phyloP scores from a whole-genome alignment of 1,140 invertebrate species.

The Macrotrachela quadricornifera region DNA sequence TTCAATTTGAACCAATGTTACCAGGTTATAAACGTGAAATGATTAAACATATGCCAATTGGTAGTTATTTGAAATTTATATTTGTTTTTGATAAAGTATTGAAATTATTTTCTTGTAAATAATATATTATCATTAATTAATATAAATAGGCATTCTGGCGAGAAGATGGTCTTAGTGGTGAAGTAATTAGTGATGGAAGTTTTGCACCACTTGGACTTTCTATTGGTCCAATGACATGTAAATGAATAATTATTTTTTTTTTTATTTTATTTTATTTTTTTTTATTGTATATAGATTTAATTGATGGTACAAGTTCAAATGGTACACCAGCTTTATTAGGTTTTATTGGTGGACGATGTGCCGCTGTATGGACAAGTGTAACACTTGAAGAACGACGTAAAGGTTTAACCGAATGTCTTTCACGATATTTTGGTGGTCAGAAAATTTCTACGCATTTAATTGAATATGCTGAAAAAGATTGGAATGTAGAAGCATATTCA shows the following conservation, averaged over 20 bases:
- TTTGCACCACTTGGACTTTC: background rate
- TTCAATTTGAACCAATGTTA: conserved; percentile 22
- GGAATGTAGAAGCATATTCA: conserved; percentile 23
- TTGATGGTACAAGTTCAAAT: conserved; percentile 25
- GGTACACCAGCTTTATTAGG: conserved; percentile 27
- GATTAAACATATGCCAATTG: conserved; percentile 21
- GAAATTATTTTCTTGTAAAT: background rate
- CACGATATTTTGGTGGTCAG: conserved; percentile 20
- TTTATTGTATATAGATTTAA: conserved; percentile 19
- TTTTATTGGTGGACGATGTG: conserved; percentile 27
- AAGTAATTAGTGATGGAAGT: conserved; percentile 28
- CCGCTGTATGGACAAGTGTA: conserved; percentile 15
- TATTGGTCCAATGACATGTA: background rate
- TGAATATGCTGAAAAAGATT: conserved; percentile 26
- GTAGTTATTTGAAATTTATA: conserved; percentile 27
- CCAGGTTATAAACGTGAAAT: conserved; percentile 19
- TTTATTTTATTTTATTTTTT: too few species aligned
- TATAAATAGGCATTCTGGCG: conserved; percentile 29
- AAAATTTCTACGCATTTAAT: conserved; percentile 14
- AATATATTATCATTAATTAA: background rate
- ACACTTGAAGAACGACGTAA: conserved; percentile 14
- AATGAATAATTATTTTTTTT: too few species aligned
- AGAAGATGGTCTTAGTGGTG: conserved; percentile 24
- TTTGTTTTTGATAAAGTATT: conserved; percentile 27
- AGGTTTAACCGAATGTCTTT: conserved; percentile 25